Conservation (phyloP, 2,113 vertebrate genomes). For the Limanda limanda region DNA sequence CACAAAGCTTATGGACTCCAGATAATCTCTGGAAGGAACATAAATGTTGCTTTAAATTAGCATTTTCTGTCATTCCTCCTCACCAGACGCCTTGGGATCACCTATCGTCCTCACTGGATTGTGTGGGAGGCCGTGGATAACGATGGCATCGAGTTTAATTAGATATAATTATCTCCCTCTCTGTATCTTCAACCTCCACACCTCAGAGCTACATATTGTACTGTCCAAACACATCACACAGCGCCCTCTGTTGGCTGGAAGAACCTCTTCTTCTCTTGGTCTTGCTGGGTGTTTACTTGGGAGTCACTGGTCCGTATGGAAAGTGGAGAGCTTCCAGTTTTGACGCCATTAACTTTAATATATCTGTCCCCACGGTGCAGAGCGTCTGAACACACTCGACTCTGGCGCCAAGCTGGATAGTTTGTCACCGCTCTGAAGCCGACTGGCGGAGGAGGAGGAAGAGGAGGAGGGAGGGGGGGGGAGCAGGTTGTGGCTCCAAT, state of each 20-base stretch:
- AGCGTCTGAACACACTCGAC: slow-evolving; percentile 43
- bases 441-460: slow-evolving; percentile 27
- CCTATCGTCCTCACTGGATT: slow-evolving; percentile 31
- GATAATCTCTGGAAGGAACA: slow-evolving; percentile 23
- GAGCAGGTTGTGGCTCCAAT: slow-evolving; percentile 26
- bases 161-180: slow-evolving; percentile 70
- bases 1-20: slow-evolving; percentile 10
- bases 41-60: slow-evolving; percentile 19
- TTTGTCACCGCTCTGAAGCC: slow-evolving; percentile 55
- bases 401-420: slow-evolving; percentile 45
- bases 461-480: not conserved
- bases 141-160: slow-evolving; percentile 75
- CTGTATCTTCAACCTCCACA: slow-evolving; percentile 52
- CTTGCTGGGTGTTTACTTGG: slow-evolving; percentile 29
- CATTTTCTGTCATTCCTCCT: slow-evolving; percentile 15
- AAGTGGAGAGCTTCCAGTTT: slow-evolving; percentile 54
- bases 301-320: slow-evolving; percentile 30
- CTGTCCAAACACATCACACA: slow-evolving; percentile 46
- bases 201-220: slow-evolving; percentile 17
- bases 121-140: slow-evolving; percentile 54
- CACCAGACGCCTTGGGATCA: slow-evolving; percentile 13
- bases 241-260: slow-evolving; percentile 69
- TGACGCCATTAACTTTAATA: slow-evolving; percentile 64
- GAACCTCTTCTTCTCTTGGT: not conserved
- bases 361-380: slow-evolving; percentile 52